Percentiles rank a stretch among this genome's conserved stretches.
phyloP scores from a whole-genome alignment of 2,888 invertebrate species.

The Lithosia quadra region DNA sequence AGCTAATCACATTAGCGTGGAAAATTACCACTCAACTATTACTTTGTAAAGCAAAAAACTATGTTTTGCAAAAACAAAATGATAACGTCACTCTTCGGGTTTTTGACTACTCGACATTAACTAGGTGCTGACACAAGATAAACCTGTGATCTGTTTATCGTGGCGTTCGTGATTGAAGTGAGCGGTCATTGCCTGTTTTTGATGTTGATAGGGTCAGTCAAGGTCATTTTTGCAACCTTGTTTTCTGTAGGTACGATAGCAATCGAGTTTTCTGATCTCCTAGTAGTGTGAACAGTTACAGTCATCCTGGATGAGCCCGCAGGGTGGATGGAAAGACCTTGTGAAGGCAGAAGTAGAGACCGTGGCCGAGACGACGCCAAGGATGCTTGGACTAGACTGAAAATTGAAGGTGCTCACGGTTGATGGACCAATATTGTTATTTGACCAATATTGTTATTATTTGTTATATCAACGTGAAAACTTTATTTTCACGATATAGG shows the following conservation, averaged over 20 bases:
- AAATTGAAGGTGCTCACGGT: no score
- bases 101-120: constrained; percentile 1
- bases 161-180: constrained; percentile 8
- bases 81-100: constrained; percentile 16
- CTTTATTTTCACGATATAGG: no score
- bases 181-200: constrained; percentile 4
- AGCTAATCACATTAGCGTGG: background rate
- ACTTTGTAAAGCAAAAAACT: constrained; percentile 1
- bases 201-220: background rate
- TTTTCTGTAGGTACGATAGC: background rate
- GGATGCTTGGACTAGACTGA: no score
- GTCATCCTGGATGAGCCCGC: no score
- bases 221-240: background rate
- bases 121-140: constrained; percentile 13
- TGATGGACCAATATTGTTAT: no score
- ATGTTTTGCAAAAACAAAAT: constrained; percentile 9
- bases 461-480: no score
- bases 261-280: no score
- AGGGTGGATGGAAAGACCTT: no score
- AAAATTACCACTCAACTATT: background rate
- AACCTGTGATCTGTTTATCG: constrained; percentile 10
- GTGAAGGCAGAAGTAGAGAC: no score
- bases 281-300: no score
- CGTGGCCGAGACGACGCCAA: no score
- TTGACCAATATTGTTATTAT: no score